Conservation (phyloP, 2,888 invertebrate genomes). For the Gryllus longicercus region DNA sequence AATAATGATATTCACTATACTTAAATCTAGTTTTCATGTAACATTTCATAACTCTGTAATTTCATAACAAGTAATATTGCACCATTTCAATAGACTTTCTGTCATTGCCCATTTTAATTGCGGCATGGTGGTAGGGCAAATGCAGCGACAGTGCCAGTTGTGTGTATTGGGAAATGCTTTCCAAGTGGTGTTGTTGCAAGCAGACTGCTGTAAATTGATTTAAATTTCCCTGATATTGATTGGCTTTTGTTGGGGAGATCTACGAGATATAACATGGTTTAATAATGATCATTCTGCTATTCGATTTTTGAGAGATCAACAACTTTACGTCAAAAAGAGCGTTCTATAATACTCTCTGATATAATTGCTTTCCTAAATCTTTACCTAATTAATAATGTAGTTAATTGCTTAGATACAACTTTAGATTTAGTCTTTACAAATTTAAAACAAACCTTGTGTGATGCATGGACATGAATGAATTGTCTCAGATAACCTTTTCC, state of each 20-base stretch:
- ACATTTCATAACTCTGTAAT: too few species aligned
- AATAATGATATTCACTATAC: too few species aligned
- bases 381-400: neutral
- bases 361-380: neutral
- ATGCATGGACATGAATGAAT: neutral
- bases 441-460: neutral
- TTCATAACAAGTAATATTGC: too few species aligned
- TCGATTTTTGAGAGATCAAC: neutral
- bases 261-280: neutral
- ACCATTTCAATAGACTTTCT: too few species aligned
- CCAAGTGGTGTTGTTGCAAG: too few species aligned
- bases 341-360: neutral
- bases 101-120: too few species aligned
- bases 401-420: neutral
- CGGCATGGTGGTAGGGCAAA: too few species aligned
- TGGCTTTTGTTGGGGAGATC: neutral
- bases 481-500: neutral
- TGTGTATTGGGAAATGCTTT: too few species aligned
- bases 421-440: neutral
- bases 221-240: neutral
- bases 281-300: neutral
- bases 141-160: too few species aligned
- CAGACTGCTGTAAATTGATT: too few species aligned
- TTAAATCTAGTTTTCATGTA: too few species aligned
- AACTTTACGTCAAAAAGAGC: neutral